Base-by-base conservation (phyloP, 2,888 invertebrate species). In the Hyalella azteca region DNA sequence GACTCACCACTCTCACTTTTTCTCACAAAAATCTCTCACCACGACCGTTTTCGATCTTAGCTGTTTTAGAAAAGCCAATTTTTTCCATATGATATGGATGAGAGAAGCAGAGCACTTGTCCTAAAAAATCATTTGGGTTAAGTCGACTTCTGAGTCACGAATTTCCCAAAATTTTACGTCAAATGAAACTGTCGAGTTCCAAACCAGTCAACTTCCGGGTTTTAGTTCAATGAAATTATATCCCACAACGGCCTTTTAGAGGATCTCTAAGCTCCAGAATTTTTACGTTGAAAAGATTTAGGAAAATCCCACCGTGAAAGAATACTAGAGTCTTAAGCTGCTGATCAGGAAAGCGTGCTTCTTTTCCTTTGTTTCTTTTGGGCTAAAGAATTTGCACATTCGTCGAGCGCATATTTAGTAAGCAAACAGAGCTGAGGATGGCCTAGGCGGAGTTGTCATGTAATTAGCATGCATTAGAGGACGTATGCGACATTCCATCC, bases 291-390 rank as follows among this genome's bases (percentile, higher is more conserved):
- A 66, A 32, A 11, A 59, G 66, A 66, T 66, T 66, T 36, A 15
- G 7, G 19, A 36, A 66, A 66, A 36, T 36, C 36, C 36, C 36
- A 36, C 66, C 9, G 36, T 29, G 66, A 32, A 66, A 36, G 66
- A 66, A 66, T 66, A 66, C 66, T 66, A 36, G 36, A 66, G 32
- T 66, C 66, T 66, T 66, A 66, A 66, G 66, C 66, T 36, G 66
- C 29, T 66, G 66, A 66, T 66, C 66, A 36, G 66, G 29, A 54
- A 36, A 66, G 66, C 66, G 19, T 22, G n/a, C 29, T 39, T 19
- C 15, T 36, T 36, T 32, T 66, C 36, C 66, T 66, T 66, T 66
- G 66, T 66, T 66, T 66, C 66, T 66, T 66, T 66, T 66, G n/a
- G 66, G 15, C 29, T 19, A 22, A 19, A 36, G 36, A 54, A 36